Base-by-base conservation (phyloP, 2,797 vertebrate genomes). In the Hemibagrus guttatus region DNA sequence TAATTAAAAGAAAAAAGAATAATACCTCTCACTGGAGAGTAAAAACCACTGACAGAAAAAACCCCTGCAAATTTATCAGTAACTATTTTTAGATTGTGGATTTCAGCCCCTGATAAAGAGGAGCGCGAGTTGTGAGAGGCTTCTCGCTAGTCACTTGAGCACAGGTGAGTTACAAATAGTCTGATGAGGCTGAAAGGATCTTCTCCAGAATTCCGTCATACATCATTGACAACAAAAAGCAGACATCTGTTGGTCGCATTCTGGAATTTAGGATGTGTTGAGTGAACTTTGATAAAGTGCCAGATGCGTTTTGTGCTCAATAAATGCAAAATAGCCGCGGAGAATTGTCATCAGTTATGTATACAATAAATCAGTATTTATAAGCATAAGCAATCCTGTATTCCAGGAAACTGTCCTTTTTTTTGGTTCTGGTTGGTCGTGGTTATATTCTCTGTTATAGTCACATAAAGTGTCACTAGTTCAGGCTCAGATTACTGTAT, bases 101-200 rank as follows among this genome's bases (percentile, higher is more conserved):
- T 81, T 64, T 28, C 26, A n/a, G 61, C 26, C 79, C 6, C 16
- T 6, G 7, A 49, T 81, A 28, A 63, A 64, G 23, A 58, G 42
- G 59, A 81, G 35, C n/a, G 59, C 1, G 17, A 28, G 61, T 49
- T 64, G n/a, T 46, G 42, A 64, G 59, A 52, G 23, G 79, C 16
- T 81, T 4, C 39, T 81, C 9, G 9, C 61, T 66, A 21, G 31
- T 28, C 16, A 19, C 39, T 19, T 81, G 23, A 61, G 31, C 76
- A 61, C 56, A 61, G 78, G 56, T 80, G 56, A 80, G 42, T 81
- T 64, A 49, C 21, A 64, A 63, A 63, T 54, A 35, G 54, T 76
- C 49, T 31, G 26, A 75, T 63, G 59, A 39, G 39, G n/a, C 39
- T 49, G 46, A 82, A 64, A 31, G 42, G 16, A 52, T 46, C 39